Evolutionary conservation across 2,113 vertebrate species (phyloP).

Genomic region (Atrichornis clamosus): DNA sequence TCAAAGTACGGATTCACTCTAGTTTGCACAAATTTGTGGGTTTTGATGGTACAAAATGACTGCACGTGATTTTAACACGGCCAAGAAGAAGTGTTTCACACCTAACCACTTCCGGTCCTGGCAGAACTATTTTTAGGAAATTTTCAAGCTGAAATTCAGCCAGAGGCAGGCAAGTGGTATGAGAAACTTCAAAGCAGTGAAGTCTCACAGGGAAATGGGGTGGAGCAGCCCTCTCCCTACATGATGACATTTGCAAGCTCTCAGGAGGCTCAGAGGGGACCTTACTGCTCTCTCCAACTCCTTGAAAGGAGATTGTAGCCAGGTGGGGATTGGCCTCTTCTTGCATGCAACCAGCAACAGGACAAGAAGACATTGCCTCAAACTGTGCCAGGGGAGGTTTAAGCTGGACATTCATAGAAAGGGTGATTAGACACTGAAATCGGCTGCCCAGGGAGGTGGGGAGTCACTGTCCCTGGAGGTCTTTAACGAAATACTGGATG

Average conservation of each 20-base stretch:
- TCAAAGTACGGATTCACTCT: background rate
- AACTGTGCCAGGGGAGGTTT: background rate
- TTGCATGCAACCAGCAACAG: fast-evolving
- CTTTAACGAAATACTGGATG: background rate
- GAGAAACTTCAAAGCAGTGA: background rate
- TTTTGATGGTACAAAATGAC: background rate
- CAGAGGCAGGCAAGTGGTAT: background rate
- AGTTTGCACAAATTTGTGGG: background rate
- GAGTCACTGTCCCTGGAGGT: too few species aligned
- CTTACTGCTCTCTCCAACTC: background rate
- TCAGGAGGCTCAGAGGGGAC: background rate
- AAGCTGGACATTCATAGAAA: background rate
- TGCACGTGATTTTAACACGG: fast-evolving
- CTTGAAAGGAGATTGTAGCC: background rate
- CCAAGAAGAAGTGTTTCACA: background rate
- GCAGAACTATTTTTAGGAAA: background rate
- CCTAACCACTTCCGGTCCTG: background rate
- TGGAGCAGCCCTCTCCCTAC: background rate
- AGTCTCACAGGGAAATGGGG: background rate
- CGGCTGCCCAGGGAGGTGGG: background rate
- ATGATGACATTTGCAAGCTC: background rate
- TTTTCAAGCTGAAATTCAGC: background rate
- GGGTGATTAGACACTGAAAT: background rate
- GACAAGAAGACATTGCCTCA: background rate
- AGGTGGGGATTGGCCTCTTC: background rate